Evolutionary conservation across 2,113 vertebrate species (phyloP), one percentile per base, ranked within the genome.

Genomic region (Centropus unirufus): DNA sequence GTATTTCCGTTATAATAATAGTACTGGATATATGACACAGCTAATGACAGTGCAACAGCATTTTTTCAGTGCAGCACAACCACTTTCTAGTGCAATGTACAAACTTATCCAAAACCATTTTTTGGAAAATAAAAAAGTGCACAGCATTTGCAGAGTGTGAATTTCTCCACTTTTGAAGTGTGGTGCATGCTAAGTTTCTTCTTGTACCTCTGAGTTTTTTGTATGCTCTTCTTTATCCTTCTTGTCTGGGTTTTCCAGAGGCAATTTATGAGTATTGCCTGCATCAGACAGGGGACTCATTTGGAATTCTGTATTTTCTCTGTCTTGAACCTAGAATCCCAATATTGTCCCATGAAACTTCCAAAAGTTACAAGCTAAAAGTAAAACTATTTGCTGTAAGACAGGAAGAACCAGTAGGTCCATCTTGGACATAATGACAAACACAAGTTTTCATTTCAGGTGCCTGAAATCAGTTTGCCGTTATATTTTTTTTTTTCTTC

Each of bases 291-390:
- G 92, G 84, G 97, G 96, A 82, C 78, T 87, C 96, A 96, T 96
- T 91, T 92, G 97, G 96, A 98, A 97, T 81, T 98, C 98, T 97
- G 98, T 98, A 93, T 97, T 97, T 95, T 98, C 98, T 97, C 97
- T 97, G 3, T 98, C 98, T 61, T 96, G 97, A 87, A 98, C 98
- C 98, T 99, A 89, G 67, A 96, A 96, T 51, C 76, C 90, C 95
- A 90, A 86, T 18, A 77, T 83, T 23, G 49, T n/a, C 49, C 81
- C 24, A 5, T 95, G 81, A 96, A 91, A 61, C 6, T 54, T 76
- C 29, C 27, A 30, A n/a, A 72, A 39, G 39, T 27, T 81, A 22
- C 6, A 72, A 63, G 23, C 14, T 64, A 6, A 21, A 72, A 9
- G 11, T 36, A 66, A 76, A 44, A 34, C 57, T 57, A 9, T 14